These are phyloP conservation scores for Intellagama lesueurii DNA, from an alignment of 2,797 vertebrate genomes.

Conservation along the genomic window DNA sequence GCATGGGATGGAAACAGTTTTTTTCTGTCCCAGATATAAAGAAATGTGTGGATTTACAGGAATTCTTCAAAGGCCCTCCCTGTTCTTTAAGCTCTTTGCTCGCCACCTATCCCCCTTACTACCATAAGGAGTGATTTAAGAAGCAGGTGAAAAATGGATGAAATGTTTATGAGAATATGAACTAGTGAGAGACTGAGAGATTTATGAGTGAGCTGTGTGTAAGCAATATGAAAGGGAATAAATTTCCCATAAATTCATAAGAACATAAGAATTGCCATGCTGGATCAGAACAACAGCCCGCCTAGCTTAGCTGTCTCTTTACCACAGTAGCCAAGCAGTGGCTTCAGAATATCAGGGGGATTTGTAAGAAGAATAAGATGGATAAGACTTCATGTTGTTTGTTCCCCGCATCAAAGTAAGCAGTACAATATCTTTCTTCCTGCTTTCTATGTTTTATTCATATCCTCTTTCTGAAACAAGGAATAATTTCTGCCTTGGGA, in stretches of 20 bases:
- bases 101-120: not conserved
- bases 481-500: not conserved
- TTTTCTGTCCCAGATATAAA: too few relatives aligned
- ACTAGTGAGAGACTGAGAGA: constrained; percentile 16
- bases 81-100: not conserved
- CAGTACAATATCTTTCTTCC: not conserved
- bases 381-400: not conserved
- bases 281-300: not conserved
- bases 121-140: not conserved
- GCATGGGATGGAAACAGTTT: not conserved
- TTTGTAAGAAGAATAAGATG: not conserved
- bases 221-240: constrained; percentile 26
- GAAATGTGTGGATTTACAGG: too few relatives aligned
- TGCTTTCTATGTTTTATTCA: constrained; percentile 19
- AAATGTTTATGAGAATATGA: constrained; percentile 30
- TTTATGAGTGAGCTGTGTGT: constrained; percentile 2
- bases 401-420: constrained; percentile 8
- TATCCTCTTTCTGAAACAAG: not conserved
- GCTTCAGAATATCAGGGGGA: not conserved
- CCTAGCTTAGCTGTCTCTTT: not conserved
- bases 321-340: not conserved
- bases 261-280: not conserved
- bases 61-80: not conserved
- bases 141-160: constrained; percentile 13
- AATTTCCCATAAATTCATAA: constrained; percentile 3